These are phyloP conservation scores for Neomorphus geoffroyi DNA, from an alignment of 2,797 vertebrate genomes.

Conservation along the genomic window DNA sequence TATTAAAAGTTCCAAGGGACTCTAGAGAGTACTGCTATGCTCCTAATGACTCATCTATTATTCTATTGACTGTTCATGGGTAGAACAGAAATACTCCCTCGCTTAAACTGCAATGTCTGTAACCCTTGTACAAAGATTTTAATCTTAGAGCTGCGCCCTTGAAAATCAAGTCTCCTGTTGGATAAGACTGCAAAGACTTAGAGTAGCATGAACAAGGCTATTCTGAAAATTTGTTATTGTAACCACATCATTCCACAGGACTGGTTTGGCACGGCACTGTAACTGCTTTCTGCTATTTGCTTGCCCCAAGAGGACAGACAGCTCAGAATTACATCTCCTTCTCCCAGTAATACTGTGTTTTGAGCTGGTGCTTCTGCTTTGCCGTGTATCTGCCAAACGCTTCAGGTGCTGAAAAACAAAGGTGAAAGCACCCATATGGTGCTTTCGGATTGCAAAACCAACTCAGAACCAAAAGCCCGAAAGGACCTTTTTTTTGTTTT, in stretches of 20 bases:
- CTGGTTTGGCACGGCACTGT: neutral
- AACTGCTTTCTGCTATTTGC: conserved; percentile 37
- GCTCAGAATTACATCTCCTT: neutral
- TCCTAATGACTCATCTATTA: neutral
- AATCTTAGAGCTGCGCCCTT: neutral
- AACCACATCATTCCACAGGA: neutral
- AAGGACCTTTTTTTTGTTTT: neutral
- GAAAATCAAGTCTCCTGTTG: neutral
- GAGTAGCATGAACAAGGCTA: neutral
- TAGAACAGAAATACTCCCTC: neutral
- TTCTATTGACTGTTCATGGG: neutral
- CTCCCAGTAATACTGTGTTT: neutral
- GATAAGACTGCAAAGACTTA: neutral
- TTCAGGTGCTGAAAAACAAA: conserved; percentile 57
- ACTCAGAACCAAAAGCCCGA: neutral
- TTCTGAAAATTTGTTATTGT: conserved; percentile 30
- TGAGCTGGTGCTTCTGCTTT: conserved; percentile 5
- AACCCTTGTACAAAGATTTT: neutral
- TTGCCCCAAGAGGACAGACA: neutral
- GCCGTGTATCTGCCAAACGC: conserved; percentile 14
- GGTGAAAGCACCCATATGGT: conserved; percentile 56
- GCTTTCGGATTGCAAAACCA: neutral
- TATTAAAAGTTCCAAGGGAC: neutral
- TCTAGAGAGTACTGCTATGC: neutral
- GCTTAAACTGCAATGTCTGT: neutral